phyloP scores from a whole-genome alignment of 2,888 invertebrate species.

The Cylloceria caligata region DNA sequence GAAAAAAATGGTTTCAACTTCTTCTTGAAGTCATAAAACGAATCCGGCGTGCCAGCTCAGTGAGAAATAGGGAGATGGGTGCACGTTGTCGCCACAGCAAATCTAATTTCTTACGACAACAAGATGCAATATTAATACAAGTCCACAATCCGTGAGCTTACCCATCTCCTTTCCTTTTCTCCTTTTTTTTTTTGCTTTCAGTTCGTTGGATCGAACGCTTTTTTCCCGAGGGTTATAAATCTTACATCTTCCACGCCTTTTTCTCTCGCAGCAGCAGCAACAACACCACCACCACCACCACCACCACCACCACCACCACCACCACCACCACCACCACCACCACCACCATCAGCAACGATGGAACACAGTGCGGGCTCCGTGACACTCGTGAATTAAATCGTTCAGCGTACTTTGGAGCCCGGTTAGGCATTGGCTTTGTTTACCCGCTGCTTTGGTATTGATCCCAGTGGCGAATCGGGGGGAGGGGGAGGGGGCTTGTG shows the following conservation, averaged over 20 bases:
- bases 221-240: constrained; percentile 72
- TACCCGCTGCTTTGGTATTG: constrained; percentile 71
- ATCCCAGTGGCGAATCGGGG: constrained; percentile 61
- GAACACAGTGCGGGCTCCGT: constrained; percentile 36
- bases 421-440: constrained; percentile 71
- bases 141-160: constrained; percentile 71
- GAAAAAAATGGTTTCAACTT: constrained; percentile 55
- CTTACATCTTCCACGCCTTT: constrained; percentile 66
- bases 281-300: constrained; percentile 2
- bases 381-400: constrained; percentile 75
- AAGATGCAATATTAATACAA: constrained; percentile 78
- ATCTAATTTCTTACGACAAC: constrained; percentile 78
- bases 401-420: constrained; percentile 72
- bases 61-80: constrained; percentile 39
- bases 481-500: constrained; percentile 9
- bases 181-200: constrained; percentile 22
- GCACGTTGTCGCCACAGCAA: constrained; percentile 64
- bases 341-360: no score
- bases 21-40: not conserved
- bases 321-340: not conserved
- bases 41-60: not conserved
- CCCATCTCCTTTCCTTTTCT: constrained; percentile 18
- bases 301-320: constrained; percentile 2
- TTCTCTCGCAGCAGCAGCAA: constrained; percentile 19
- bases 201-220: constrained; percentile 55